These are phyloP conservation scores for Dynastes tityus DNA, from an alignment of 2,888 invertebrate genomes.

Conservation along the genomic window DNA sequence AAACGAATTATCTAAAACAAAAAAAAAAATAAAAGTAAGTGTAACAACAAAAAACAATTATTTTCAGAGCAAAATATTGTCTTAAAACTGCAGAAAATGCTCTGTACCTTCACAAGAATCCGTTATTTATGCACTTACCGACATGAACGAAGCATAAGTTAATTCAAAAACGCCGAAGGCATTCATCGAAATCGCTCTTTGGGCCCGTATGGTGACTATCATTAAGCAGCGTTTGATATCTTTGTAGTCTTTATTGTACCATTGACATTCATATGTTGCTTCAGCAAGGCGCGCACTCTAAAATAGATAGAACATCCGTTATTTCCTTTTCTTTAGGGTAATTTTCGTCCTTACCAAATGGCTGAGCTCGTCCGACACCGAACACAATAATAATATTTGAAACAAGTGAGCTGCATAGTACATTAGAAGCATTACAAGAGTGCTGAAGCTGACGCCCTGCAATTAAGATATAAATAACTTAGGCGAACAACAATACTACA, in stretches of 20 bases:
- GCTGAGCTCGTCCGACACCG: slow-evolving; percentile 55
- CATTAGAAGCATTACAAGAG: slow-evolving; percentile 27
- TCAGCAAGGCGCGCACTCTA: slow-evolving; percentile 49
- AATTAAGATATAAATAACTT: neutral
- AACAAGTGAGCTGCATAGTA: slow-evolving; percentile 54
- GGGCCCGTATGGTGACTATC: slow-evolving; percentile 49
- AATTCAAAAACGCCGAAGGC: slow-evolving; percentile 54
- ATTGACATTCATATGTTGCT: slow-evolving; percentile 39
- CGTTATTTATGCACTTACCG: slow-evolving; percentile 29
- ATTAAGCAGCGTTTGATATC: slow-evolving; percentile 49
- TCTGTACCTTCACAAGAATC: no score
- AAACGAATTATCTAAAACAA: neutral
- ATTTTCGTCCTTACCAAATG: slow-evolving; percentile 48
- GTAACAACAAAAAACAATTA: neutral
- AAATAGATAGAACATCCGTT: neutral
- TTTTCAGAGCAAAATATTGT: neutral
- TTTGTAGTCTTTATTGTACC: slow-evolving; percentile 47
- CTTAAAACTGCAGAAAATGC: no score
- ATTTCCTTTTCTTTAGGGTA: neutral
- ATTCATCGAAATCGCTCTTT: slow-evolving; percentile 48
- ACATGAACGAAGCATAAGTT: slow-evolving; percentile 54
- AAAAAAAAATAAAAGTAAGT: no score
- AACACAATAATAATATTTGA: slow-evolving; percentile 55
- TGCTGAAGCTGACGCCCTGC: neutral
- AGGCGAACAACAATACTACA: no score